Percentiles rank a stretch among this genome's conserved stretches.
phyloP scores from a whole-genome alignment of 2,888 invertebrate species.

The Erebia ligea region DNA sequence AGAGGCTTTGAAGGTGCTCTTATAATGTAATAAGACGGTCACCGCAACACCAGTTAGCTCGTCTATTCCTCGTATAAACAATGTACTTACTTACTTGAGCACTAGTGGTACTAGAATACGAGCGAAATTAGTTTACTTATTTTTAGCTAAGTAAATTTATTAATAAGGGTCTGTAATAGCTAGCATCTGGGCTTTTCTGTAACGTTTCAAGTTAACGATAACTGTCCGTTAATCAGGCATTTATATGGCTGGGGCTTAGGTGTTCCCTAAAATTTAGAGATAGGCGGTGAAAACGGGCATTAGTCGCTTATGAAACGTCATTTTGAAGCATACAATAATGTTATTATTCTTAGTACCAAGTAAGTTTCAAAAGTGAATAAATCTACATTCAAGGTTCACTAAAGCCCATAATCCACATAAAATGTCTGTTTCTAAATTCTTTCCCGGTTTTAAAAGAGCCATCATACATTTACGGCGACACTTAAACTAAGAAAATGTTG shows the following conservation, averaged over 20 bases:
- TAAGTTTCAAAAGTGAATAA: constrained; percentile 27
- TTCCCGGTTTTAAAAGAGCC: constrained; percentile 80
- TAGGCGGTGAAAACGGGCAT: too few relatives aligned
- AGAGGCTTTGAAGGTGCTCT: constrained; percentile 71
- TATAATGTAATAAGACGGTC: constrained; percentile 73
- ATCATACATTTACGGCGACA: constrained; percentile 82
- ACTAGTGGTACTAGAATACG: constrained; percentile 32
- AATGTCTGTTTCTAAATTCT: constrained; percentile 82
- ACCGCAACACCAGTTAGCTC: constrained; percentile 59
- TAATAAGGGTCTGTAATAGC: too few relatives aligned
- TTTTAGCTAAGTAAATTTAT: background rate
- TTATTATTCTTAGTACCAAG: background rate
- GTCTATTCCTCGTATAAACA: constrained; percentile 62
- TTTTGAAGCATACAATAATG: too few relatives aligned
- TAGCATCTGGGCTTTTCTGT: too few relatives aligned
- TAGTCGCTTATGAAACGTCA: too few relatives aligned
- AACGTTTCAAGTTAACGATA: too few relatives aligned
- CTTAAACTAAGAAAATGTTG: constrained; percentile 81
- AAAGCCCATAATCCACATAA: constrained; percentile 74
- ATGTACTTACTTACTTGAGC: constrained; percentile 37
- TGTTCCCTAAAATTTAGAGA: too few relatives aligned
- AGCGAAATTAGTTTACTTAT: constrained; percentile 56
- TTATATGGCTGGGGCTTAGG: too few relatives aligned
- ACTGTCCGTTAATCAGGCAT: too few relatives aligned
- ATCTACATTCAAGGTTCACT: constrained; percentile 59